A percentile compares a stretch with the other conserved stretches of the same genome.
These are phyloP conservation scores for Punctoribates punctum DNA, from an alignment of 2,888 invertebrate genomes.

Conservation along the genomic window DNA sequence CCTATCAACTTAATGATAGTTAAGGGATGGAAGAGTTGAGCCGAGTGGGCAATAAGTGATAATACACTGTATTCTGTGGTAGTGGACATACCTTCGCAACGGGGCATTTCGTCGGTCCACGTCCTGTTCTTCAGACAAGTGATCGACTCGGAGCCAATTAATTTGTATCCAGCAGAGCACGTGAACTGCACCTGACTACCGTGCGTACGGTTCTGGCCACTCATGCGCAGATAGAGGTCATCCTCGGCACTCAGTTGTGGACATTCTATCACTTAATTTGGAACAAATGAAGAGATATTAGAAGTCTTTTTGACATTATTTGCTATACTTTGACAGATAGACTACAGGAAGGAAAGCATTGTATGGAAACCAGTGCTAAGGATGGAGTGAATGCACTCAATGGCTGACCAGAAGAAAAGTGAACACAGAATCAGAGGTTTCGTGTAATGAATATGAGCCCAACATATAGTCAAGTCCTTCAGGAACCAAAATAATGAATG, in stretches of 20 bases:
- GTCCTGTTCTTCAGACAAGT: slow-evolving; percentile 73
- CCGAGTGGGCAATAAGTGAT: neutral
- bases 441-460: no score
- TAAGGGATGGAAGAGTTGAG: slow-evolving; percentile 8
- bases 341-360: slow-evolving; percentile 29
- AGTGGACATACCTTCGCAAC: slow-evolving; percentile 57
- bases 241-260: slow-evolving; percentile 63
- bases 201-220: slow-evolving; percentile 74
- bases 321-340: neutral
- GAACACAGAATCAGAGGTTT: no score
- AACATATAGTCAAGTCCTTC: no score
- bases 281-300: neutral
- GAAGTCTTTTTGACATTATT: no score
- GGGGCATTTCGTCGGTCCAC: slow-evolving; percentile 74
- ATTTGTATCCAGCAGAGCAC: slow-evolving; percentile 76
- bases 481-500: no score
- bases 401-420: no score
- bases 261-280: slow-evolving; percentile 61
- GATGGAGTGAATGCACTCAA: no score
- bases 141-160: slow-evolving; percentile 70
- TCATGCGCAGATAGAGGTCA: slow-evolving; percentile 68
- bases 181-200: slow-evolving; percentile 75
- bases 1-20: no score
- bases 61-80: neutral
- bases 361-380: no score